Conservation (phyloP, 2,888 invertebrate genomes). For the Nemurella pictetii region DNA sequence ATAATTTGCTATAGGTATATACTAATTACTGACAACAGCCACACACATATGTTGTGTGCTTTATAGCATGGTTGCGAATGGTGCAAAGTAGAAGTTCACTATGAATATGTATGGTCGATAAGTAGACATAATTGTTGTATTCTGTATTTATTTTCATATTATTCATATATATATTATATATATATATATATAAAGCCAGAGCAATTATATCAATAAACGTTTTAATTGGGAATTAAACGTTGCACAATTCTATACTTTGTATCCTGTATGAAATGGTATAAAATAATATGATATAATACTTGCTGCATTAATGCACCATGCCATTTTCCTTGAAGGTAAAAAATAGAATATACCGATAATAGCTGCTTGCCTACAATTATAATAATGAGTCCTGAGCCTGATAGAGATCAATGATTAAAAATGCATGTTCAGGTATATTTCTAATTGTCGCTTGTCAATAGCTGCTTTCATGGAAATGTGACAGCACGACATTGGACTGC, state of each 20-base stretch:
- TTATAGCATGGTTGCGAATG: not conserved
- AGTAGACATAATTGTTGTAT: not conserved
- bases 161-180: not conserved
- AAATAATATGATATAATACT: not conserved
- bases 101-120: not conserved
- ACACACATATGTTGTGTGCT: no score
- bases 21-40: not conserved
- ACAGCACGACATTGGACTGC: no score
- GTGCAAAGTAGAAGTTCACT: no score
- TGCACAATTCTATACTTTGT: not conserved
- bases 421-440: no score
- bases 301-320: not conserved
- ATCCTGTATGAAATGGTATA: not conserved
- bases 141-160: not conserved
- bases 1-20: no score
- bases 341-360: not conserved
- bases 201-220: not conserved
- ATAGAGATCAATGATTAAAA: not conserved
- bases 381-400: not conserved
- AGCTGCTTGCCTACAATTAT: not conserved
- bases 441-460: no score
- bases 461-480: no score
- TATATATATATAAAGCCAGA: not conserved
- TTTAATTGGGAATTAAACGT: constrained; percentile 1
- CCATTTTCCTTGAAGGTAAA: not conserved